phyloP scores from a whole-genome alignment of 2,888 invertebrate genomes.

The Philonicus albiceps region DNA sequence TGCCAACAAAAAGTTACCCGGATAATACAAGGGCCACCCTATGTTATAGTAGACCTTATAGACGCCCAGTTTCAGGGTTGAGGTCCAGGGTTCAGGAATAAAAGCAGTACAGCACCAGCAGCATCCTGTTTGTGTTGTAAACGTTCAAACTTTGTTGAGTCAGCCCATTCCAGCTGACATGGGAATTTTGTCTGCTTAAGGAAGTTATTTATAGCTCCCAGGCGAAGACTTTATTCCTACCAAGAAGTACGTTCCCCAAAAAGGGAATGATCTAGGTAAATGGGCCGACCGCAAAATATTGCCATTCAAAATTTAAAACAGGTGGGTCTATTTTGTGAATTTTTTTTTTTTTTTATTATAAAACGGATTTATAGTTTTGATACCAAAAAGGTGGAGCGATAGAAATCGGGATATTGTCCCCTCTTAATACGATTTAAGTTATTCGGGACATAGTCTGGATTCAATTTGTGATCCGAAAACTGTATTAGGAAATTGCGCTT shows the following conservation, averaged over 20 bases:
- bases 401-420: background rate
- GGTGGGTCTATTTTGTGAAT: constrained; percentile 2
- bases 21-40: background rate
- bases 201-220: constrained; percentile 11
- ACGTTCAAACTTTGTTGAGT: background rate
- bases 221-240: background rate
- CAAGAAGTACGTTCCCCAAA: constrained; percentile 12
- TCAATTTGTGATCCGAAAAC: background rate
- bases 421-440: background rate
- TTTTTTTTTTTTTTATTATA: constrained; percentile 4
- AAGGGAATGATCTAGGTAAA: background rate
- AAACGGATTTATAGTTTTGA: constrained; percentile 21
- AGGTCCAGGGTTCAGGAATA: background rate
- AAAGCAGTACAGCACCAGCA: background rate
- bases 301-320: background rate
- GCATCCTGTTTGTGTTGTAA: constrained; percentile 7
- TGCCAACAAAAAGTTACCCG: background rate
- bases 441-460: background rate
- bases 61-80: background rate
- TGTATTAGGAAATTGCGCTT: background rate
- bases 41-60: background rate
- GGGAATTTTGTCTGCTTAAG: constrained; percentile 18
- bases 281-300: background rate
- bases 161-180: constrained; percentile 18
- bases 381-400: background rate